Evolutionary conservation across 1,140 invertebrate genomes (phyloP).

Genomic region (Drosophila kikkawai): DNA sequence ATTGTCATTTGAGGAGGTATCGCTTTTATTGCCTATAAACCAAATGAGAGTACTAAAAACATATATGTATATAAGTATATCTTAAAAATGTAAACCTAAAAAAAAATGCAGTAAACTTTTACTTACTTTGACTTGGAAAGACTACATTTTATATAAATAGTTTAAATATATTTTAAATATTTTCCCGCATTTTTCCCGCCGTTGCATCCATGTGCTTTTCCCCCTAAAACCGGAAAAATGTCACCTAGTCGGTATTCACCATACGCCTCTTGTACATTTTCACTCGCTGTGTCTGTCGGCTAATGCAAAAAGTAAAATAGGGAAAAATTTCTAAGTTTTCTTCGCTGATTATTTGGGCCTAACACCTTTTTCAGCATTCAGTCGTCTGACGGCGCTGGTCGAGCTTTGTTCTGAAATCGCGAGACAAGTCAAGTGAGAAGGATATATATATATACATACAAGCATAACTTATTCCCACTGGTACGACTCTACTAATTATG

Average conservation of each 20-base stretch:
- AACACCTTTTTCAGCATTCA: slow-evolving; percentile 45
- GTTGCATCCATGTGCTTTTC: neutral
- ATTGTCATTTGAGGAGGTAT: neutral
- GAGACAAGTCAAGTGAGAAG: slow-evolving; percentile 17
- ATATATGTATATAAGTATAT: no score
- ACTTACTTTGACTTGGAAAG: neutral
- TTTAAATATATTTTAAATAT: neutral
- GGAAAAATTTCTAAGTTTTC: slow-evolving; percentile 78
- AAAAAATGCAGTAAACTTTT: neutral
- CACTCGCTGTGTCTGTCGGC: slow-evolving; percentile 11
- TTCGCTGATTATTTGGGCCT: slow-evolving; percentile 70
- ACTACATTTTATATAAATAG: neutral
- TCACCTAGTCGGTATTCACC: slow-evolving; percentile 35
- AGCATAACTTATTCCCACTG: neutral
- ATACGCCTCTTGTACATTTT: slow-evolving; percentile 35
- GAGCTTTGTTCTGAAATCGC: slow-evolving; percentile 53
- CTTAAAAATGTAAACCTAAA: no score
- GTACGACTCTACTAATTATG: slow-evolving; percentile 28
- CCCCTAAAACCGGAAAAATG: neutral
- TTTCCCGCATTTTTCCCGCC: slow-evolving; percentile 32
- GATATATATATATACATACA: slow-evolving; percentile 4
- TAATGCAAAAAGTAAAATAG: slow-evolving; percentile 57
- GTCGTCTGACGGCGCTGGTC: slow-evolving; percentile 60
- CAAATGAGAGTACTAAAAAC: neutral
- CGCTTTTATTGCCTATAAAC: neutral